Percentiles rank a stretch among this genome's conserved stretches.
Conservation (phyloP, 2,113 vertebrate species). For the Pseudorectes ferrugineus region DNA sequence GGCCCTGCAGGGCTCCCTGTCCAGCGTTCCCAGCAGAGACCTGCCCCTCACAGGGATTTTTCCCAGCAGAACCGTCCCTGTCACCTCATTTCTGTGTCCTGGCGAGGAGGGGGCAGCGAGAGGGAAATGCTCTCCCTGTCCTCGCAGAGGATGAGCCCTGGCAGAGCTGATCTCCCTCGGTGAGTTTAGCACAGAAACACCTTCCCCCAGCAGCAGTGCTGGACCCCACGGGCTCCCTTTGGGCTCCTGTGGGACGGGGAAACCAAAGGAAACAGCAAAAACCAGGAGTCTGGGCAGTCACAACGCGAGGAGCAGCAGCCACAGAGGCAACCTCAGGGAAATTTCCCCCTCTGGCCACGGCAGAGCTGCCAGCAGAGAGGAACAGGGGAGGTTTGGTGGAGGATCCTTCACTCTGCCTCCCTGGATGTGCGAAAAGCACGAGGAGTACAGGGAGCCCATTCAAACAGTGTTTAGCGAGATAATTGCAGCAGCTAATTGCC, state of each 20-base stretch:
- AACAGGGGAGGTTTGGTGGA: not conserved
- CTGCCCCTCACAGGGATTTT: not conserved
- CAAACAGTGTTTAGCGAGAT: not conserved
- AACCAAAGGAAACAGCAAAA: not conserved
- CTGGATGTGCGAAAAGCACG: not conserved
- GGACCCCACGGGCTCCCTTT: not conserved
- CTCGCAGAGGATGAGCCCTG: not conserved
- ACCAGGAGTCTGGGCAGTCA: not conserved
- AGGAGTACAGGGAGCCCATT: not conserved
- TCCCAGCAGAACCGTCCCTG: not conserved
- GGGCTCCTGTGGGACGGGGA: not conserved
- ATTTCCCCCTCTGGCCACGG: not conserved
- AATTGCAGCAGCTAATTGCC: conserved; percentile 59
- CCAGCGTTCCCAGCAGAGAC: not conserved
- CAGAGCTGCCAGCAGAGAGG: not conserved
- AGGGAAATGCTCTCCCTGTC: not conserved
- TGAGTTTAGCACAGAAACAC: not conserved
- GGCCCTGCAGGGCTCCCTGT: fast-evolving
- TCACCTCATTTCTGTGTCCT: not conserved
- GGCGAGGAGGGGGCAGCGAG: not conserved
- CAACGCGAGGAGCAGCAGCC: fast-evolving
- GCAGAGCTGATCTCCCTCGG: not conserved
- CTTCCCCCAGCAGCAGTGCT: not conserved
- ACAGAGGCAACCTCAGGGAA: not conserved
- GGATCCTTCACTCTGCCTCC: not conserved